phyloP scores from a whole-genome alignment of 2,797 vertebrate genomes.

The Cheirogaleus major region DNA sequence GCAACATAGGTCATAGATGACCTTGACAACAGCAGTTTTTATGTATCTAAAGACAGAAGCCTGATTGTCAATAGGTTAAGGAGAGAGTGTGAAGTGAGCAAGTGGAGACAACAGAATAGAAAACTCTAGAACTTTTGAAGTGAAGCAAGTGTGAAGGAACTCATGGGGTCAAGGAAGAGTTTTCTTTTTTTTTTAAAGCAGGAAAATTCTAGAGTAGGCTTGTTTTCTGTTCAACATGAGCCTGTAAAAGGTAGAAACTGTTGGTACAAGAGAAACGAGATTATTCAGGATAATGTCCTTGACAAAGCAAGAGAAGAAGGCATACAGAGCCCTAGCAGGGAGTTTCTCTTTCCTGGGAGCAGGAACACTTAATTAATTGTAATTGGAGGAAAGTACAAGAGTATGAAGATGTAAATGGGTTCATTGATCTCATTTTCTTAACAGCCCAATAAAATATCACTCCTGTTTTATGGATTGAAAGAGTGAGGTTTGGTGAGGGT shows the following conservation, averaged over 20 bases:
- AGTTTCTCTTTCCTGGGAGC: conserved; percentile 32
- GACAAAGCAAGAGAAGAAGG: conserved; percentile 4
- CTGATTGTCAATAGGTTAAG: neutral
- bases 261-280: neutral
- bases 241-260: conserved; percentile 29
- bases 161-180: neutral
- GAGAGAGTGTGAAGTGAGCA: neutral
- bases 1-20: neutral
- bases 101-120: neutral
- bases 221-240: neutral
- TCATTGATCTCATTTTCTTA: conserved; percentile 22
- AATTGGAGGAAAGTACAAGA: neutral
- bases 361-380: neutral
- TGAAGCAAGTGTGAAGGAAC: neutral
- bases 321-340: neutral
- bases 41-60: neutral
- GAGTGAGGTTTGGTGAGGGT: conserved; percentile 25
- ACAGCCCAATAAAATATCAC: neutral
- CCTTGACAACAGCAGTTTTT: neutral
- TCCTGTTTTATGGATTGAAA: neutral
- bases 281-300: neutral
- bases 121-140: neutral
- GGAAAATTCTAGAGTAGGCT: neutral
- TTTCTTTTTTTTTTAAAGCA: neutral
- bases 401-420: neutral